Percentiles rank a stretch among this genome's conserved stretches.
Conservation (phyloP, 2,113 vertebrate species). For the Dolichallabes microphthalmus region DNA sequence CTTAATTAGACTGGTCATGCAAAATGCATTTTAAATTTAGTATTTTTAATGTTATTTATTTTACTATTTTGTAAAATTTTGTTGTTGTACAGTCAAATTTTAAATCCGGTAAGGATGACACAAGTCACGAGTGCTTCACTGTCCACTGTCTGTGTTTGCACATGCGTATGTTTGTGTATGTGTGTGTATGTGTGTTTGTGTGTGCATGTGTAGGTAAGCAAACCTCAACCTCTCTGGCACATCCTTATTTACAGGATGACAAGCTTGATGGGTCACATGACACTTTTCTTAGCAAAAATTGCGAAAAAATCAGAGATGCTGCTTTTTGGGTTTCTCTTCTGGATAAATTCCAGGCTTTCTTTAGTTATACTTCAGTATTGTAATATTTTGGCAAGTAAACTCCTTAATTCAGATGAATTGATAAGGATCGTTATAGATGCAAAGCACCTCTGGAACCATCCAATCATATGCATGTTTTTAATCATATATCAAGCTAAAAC, state of each 20-base stretch:
- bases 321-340: conserved; percentile 3
- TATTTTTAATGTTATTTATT: conserved; percentile 79
- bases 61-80: conserved; percentile 58
- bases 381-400: not conserved
- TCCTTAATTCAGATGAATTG: conserved; percentile 8
- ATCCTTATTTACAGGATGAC: conserved; percentile 13
- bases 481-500: not conserved
- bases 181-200: conserved; percentile 25
- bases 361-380: conserved; percentile 21
- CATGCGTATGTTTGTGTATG: conserved; percentile 19
- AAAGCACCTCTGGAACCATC: not conserved
- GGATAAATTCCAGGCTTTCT: conserved; percentile 14
- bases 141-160: conserved; percentile 36
- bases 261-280: not conserved
- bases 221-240: conserved; percentile 22
- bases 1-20: conserved; percentile 61
- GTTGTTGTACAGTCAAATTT: conserved; percentile 64
- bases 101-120: conserved; percentile 61
- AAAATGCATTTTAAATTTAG: conserved; percentile 65
- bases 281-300: conserved; percentile 21
- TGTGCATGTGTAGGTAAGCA: conserved; percentile 11
- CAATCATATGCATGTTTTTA: not conserved
- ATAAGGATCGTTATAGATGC: conserved; percentile 14
- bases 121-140: conserved; percentile 41
- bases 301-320: conserved; percentile 10